A percentile compares a stretch with the other conserved stretches of the same genome.
Evolutionary conservation across 2,888 invertebrate species (phyloP).

Genomic region (Andricus quercusramuli): DNA sequence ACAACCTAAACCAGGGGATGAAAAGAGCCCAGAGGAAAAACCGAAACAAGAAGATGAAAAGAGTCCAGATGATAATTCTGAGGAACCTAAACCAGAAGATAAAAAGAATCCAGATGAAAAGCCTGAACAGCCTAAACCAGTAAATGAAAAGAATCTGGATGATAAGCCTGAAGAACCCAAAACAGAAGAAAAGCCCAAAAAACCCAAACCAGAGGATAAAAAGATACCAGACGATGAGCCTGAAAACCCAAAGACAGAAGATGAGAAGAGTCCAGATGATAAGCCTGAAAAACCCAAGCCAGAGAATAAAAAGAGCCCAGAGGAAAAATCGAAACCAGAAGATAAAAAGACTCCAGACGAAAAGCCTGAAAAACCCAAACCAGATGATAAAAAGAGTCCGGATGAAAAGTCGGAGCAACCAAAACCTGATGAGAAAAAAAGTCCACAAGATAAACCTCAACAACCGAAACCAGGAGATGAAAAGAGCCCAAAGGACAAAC

Average conservation of each 20-base stretch:
- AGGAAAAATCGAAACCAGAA: no score
- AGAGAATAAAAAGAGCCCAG: not conserved
- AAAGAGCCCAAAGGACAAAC: not conserved
- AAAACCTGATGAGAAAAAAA: conserved; percentile 15
- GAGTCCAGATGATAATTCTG: no score
- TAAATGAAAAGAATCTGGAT: not conserved
- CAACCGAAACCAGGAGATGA: not conserved
- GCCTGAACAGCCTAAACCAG: not conserved
- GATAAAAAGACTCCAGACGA: no score
- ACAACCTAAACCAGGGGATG: not conserved
- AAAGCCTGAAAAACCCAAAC: not conserved
- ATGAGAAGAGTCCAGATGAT: not conserved
- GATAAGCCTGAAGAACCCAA: not conserved
- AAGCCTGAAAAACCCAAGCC: not conserved
- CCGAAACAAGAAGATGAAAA: no score
- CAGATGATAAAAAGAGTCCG: not conserved
- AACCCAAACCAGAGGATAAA: conserved; percentile 9
- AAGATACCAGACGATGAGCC: not conserved
- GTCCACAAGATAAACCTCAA: not conserved
- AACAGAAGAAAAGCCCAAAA: not conserved
- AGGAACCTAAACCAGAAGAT: not conserved
- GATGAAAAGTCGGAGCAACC: not conserved
- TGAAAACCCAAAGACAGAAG: not conserved
- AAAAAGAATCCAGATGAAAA: not conserved
- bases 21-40: no score